A percentile compares a stretch with the other conserved stretches of the same genome.
These are phyloP conservation scores for Tenualosa thibaudeaui DNA, from an alignment of 2,797 vertebrate species.

Conservation along the genomic window DNA sequence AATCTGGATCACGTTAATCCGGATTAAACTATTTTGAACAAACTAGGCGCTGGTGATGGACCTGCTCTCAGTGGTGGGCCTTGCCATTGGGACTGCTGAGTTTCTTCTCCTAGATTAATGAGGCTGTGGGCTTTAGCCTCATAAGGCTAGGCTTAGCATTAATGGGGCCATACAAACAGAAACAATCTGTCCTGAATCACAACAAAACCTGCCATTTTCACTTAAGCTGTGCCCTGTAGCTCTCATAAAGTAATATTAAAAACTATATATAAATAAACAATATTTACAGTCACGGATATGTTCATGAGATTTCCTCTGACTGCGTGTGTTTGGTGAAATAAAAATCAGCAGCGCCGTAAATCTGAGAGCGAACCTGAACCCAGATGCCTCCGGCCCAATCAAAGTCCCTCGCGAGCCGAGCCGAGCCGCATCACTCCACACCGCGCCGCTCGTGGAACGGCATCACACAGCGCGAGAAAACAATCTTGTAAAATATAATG, in stretches of 20 bases:
- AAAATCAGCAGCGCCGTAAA: background rate
- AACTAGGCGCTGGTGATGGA: background rate
- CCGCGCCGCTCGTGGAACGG: slow-evolving; percentile 31
- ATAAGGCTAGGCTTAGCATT: background rate
- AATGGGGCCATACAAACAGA: background rate
- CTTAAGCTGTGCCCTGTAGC: background rate
- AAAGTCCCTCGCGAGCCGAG: background rate
- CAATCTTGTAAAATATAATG: slow-evolving; percentile 51
- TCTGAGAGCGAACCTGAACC: slow-evolving; percentile 29
- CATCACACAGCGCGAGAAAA: slow-evolving; percentile 38
- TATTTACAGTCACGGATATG: slow-evolving; percentile 17
- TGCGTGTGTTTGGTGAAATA: background rate
- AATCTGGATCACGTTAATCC: no score
- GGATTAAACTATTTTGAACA: no score
- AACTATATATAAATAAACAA: background rate
- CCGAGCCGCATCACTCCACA: background rate
- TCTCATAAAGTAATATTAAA: slow-evolving; percentile 10
- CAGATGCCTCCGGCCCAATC: slow-evolving; percentile 35
- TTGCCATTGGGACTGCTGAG: background rate
- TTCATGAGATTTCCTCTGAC: slow-evolving; percentile 12
- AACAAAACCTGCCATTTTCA: background rate
- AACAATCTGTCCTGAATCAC: background rate
- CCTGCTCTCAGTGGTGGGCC: background rate
- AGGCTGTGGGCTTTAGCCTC: background rate
- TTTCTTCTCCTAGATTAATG: background rate